Evolutionary conservation across 2,113 vertebrate genomes (phyloP).

Genomic region (Corythornis cristatus): DNA sequence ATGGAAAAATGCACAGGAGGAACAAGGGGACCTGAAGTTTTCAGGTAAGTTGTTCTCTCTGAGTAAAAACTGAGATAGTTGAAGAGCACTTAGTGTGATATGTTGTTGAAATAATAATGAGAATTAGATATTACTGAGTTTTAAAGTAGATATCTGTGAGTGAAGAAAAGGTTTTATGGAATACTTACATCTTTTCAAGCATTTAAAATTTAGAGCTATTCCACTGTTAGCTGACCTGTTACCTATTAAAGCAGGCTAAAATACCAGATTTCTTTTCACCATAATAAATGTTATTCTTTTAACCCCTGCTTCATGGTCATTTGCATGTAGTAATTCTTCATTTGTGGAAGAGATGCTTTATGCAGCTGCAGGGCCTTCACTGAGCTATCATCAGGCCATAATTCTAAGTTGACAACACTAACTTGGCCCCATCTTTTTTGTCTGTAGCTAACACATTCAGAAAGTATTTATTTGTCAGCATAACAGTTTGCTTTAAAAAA

Average conservation of each 20-base stretch:
- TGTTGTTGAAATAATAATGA: neutral
- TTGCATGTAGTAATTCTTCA: neutral
- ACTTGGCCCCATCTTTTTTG: neutral
- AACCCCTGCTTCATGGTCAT: neutral
- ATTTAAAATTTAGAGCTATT: neutral
- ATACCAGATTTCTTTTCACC: neutral
- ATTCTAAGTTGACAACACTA: neutral
- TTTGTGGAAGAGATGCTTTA: neutral
- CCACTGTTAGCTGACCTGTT: neutral
- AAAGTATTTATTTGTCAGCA: constrained; percentile 1
- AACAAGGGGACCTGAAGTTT: constrained; percentile 84
- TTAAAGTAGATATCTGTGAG: neutral
- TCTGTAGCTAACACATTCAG: neutral
- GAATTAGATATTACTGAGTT: neutral
- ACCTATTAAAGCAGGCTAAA: neutral
- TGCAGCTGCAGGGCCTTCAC: neutral
- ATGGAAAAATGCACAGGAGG: constrained; percentile 88
- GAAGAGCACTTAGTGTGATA: neutral
- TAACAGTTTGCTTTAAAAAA: neutral
- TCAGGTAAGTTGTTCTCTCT: constrained; percentile 68
- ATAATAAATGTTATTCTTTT: neutral
- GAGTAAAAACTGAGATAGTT: neutral
- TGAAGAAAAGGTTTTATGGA: neutral
- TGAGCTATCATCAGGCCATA: neutral
- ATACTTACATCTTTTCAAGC: neutral